phyloP scores from a whole-genome alignment of 1,140 invertebrate species.

The Drosophila simulans region DNA sequence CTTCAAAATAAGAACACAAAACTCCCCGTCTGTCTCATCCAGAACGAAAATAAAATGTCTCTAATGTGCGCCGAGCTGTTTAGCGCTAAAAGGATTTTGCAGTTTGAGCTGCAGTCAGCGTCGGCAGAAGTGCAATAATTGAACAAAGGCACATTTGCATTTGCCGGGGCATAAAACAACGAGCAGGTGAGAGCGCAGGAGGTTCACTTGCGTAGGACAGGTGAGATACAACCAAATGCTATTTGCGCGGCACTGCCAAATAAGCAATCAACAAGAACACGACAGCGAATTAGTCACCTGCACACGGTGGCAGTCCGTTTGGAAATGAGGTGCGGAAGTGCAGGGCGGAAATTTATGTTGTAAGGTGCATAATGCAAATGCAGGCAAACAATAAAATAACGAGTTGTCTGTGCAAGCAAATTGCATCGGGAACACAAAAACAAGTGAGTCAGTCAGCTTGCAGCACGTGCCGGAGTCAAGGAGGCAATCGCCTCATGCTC shows the following conservation, averaged over 20 bases:
- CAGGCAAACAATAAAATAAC: slow-evolving; percentile 81
- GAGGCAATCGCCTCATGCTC: slow-evolving; percentile 76
- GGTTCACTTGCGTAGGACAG: slow-evolving; percentile 23
- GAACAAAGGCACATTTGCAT: slow-evolving; percentile 52
- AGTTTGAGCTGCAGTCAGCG: slow-evolving; percentile 45
- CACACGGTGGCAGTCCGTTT: slow-evolving; percentile 2
- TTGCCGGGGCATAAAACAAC: slow-evolving; percentile 6
- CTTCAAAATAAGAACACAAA: slow-evolving; percentile 12
- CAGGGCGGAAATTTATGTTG: slow-evolving; percentile 39
- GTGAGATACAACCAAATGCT: slow-evolving; percentile 25
- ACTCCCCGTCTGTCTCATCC: slow-evolving; percentile 30
- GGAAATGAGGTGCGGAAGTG: neutral
- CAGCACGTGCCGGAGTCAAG: slow-evolving; percentile 73
- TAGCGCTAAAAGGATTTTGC: slow-evolving; percentile 77
- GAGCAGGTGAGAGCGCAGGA: neutral
- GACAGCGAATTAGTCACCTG: slow-evolving; percentile 37
- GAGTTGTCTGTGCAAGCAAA: slow-evolving; percentile 75
- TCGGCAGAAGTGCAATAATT: slow-evolving; percentile 36
- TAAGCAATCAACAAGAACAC: slow-evolving; percentile 53
- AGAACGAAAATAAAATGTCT: slow-evolving; percentile 46
- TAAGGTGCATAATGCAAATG: slow-evolving; percentile 25
- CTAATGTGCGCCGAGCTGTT: slow-evolving; percentile 70
- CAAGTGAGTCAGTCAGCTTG: slow-evolving; percentile 19
- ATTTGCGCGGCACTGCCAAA: slow-evolving; percentile 42
- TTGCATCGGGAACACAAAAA: slow-evolving; percentile 58